Conservation (phyloP, 2,888 invertebrate species). For the Nomada ferruginata region DNA sequence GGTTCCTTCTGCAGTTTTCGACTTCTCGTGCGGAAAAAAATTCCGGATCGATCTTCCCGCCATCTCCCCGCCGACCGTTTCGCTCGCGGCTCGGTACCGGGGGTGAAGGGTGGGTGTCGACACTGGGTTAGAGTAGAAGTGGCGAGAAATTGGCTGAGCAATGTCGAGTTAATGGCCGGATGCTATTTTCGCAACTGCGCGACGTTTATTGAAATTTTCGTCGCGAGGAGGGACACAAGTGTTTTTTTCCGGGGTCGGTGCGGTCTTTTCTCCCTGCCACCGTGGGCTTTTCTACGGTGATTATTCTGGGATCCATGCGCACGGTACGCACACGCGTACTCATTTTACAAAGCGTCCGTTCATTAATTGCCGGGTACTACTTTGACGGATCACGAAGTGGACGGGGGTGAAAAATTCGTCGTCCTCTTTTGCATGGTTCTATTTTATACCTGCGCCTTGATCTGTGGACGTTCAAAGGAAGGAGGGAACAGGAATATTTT, state of each 20-base stretch:
- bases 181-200: conserved; percentile 27
- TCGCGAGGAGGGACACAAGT: conserved; percentile 4
- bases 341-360: no score
- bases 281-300: background rate
- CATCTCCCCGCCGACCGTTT: background rate
- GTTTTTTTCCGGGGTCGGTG: conserved; percentile 6
- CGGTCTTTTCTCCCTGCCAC: background rate
- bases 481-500: no score
- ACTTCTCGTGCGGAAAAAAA: conserved; percentile 27
- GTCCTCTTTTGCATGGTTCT: no score
- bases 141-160: conserved; percentile 60
- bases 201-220: conserved; percentile 52
- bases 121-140: conserved; percentile 27
- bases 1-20: conserved; percentile 52
- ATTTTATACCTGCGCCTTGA: no score
- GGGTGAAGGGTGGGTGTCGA: background rate
- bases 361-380: no score
- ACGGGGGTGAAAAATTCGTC: no score
- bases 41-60: conserved; percentile 18
- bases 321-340: conserved; percentile 8
- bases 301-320: background rate
- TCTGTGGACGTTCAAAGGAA: no score
- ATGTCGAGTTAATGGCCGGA: conserved; percentile 51
- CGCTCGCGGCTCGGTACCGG: background rate
- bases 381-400: no score